Evolutionary conservation across 2,888 invertebrate species (phyloP).

Genomic region (Cataglyphis altisquamis): DNA sequence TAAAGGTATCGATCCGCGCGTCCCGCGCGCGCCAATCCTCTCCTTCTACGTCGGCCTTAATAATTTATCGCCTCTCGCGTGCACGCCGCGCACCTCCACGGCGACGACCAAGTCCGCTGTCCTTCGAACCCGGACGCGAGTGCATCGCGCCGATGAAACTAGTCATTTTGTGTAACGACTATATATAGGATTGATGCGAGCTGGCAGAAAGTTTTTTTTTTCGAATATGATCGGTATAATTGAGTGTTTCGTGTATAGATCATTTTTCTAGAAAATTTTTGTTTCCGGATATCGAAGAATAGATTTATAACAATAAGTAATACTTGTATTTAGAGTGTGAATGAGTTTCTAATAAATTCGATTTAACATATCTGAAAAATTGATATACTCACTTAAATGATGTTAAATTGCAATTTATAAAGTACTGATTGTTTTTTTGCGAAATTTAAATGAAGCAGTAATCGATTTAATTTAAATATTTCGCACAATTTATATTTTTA

Average conservation of each 20-base stretch:
- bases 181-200: neutral
- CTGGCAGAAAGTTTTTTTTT: neutral
- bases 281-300: neutral
- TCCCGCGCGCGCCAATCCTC: constrained; percentile 65
- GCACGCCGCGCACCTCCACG: constrained; percentile 35
- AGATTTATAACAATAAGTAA: neutral
- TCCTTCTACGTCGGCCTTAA: constrained; percentile 50
- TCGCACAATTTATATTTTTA: neutral
- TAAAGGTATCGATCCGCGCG: constrained; percentile 75
- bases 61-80: constrained; percentile 67
- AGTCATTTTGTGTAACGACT: constrained; percentile 41
- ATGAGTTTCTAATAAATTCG: neutral
- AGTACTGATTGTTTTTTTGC: neutral
- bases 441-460: neutral
- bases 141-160: constrained; percentile 41
- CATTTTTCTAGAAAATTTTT: neutral
- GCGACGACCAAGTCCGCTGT: constrained; percentile 34
- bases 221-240: constrained; percentile 23
- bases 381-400: neutral
- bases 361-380: neutral
- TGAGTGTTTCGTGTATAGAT: neutral
- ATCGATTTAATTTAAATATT: neutral
- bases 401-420: constrained; percentile 2
- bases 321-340: neutral
- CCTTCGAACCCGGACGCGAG: constrained; percentile 55